Percentiles rank a stretch among this genome's conserved stretches.
Conservation (phyloP, 2,113 vertebrate species). For the Muntiacus reevesi region DNA sequence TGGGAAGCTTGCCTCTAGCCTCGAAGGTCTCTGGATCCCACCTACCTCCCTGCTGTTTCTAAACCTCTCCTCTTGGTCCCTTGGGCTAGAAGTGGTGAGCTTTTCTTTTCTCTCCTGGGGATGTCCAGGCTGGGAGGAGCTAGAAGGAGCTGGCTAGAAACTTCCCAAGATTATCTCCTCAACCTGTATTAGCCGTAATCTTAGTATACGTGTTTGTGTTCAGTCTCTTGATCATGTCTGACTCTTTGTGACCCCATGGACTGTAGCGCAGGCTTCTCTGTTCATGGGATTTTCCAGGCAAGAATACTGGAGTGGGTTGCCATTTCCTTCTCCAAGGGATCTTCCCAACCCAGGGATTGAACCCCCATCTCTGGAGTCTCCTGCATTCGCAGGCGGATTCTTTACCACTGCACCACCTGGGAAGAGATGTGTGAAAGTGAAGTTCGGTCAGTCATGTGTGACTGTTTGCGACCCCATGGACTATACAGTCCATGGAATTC, state of each 20-base stretch:
- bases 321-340: neutral
- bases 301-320: neutral
- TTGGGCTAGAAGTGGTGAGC: neutral
- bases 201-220: rapidly evolving
- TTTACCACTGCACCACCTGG: neutral
- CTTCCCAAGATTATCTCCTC: neutral
- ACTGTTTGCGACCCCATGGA: neutral
- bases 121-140: neutral
- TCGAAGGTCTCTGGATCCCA: neutral
- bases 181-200: neutral
- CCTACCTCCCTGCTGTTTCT: neutral
- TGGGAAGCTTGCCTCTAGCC: neutral
- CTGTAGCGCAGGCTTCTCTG: neutral
- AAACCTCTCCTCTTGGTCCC: neutral
- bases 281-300: neutral
- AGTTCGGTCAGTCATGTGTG: rapidly evolving
- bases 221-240: neutral
- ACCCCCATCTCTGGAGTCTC: neutral
- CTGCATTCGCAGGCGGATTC: rapidly evolving
- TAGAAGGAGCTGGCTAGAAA: neutral
- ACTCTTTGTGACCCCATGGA: neutral
- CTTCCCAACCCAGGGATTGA: neutral
- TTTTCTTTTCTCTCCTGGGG: neutral
- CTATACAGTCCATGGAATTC: neutral
- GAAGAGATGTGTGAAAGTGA: neutral